A percentile compares a stretch with the other conserved stretches of the same genome.
Conservation (phyloP, 2,797 vertebrate species). For the Psittacula derbiana region DNA sequence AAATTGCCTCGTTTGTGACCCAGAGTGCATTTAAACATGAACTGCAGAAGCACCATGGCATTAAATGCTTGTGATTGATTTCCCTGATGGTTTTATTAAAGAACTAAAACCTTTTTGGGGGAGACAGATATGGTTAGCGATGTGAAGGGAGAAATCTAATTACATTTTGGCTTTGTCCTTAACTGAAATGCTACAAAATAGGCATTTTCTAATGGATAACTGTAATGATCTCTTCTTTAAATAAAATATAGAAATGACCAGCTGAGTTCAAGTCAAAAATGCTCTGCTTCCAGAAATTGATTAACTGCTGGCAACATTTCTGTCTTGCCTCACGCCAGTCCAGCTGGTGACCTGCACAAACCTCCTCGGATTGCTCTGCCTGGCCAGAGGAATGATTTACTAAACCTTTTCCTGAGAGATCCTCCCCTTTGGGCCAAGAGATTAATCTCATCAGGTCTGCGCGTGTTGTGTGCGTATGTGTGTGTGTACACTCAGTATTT, state of each 20-base stretch:
- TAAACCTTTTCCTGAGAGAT: constrained; percentile 31
- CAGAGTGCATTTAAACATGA: constrained; percentile 69
- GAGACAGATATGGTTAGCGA: constrained; percentile 54
- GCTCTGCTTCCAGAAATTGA: constrained; percentile 55
- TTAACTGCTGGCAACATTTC: neutral
- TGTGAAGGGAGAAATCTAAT: constrained; percentile 55
- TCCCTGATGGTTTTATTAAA: constrained; percentile 68
- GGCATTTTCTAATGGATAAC: constrained; percentile 65
- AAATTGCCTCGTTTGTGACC: constrained; percentile 65
- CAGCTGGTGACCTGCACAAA: neutral
- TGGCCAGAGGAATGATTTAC: constrained; percentile 55
- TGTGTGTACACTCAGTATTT: neutral
- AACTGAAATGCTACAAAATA: constrained; percentile 46
- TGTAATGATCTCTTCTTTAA: constrained; percentile 59
- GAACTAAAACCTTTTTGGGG: constrained; percentile 54
- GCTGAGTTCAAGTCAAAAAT: constrained; percentile 49
- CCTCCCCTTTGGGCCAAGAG: constrained; percentile 19
- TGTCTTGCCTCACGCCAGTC: constrained; percentile 5
- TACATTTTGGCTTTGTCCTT: constrained; percentile 65
- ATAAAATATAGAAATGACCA: constrained; percentile 54
- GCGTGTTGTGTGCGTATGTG: neutral
- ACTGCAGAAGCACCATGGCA: constrained; percentile 44
- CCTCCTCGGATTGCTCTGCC: constrained; percentile 12
- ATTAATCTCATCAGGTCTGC: constrained; percentile 1
- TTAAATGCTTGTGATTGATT: constrained; percentile 72